These are phyloP conservation scores for Catharus ustulatus DNA, from an alignment of 2,797 vertebrate genomes.

Conservation along the genomic window DNA sequence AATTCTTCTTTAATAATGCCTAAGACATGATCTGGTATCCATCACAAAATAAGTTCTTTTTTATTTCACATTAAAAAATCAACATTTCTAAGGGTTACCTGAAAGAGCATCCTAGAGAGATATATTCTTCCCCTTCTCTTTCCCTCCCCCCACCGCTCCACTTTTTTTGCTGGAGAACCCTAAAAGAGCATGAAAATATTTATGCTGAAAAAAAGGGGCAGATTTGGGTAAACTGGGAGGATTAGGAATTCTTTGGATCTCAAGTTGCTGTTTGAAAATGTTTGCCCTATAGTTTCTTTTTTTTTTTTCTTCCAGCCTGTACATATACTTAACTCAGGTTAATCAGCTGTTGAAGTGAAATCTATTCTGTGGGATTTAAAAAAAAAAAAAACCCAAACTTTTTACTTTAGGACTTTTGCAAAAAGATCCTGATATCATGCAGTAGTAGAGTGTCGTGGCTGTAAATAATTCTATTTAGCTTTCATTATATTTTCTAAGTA, in stretches of 20 bases:
- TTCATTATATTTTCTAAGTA: not conserved
- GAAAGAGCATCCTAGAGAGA: not conserved
- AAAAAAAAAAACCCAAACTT: not conserved
- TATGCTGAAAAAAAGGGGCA: not conserved
- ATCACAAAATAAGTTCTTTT: not conserved
- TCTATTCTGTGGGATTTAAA: not conserved
- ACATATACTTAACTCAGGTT: not conserved
- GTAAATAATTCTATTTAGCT: not conserved
- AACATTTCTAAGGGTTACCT: not conserved
- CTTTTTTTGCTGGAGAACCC: not conserved
- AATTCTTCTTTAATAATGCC: not conserved
- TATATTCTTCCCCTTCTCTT: not conserved
- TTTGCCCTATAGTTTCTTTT: not conserved
- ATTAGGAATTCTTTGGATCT: not conserved
- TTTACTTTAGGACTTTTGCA: not conserved
- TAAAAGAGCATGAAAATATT: not conserved
- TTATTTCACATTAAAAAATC: not conserved
- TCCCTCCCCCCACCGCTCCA: too few relatives aligned
- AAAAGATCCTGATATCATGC: not conserved
- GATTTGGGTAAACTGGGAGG: not conserved
- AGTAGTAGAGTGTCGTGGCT: not conserved
- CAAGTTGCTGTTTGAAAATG: not conserved
- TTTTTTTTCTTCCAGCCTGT: not conserved
- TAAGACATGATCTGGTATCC: not conserved
- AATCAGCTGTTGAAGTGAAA: not conserved